Percentiles rank a stretch among this genome's conserved stretches.
phyloP scores from a whole-genome alignment of 2,888 invertebrate genomes.

The Harpalus rubripes region DNA sequence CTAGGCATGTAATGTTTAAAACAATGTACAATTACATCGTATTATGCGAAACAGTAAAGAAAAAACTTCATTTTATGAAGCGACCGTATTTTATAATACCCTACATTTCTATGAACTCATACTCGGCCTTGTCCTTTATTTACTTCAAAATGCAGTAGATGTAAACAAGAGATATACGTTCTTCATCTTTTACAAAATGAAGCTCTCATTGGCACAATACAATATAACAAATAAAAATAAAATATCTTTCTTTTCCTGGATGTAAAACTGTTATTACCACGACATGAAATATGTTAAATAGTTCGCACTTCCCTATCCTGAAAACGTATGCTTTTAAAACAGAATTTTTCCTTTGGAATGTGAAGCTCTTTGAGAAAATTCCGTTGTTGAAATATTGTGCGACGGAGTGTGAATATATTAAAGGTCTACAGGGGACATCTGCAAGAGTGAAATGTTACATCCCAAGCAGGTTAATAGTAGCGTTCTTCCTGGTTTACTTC shows the following conservation, averaged over 20 bases:
- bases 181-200: background rate
- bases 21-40: no score
- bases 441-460: conserved; percentile 1
- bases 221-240: background rate
- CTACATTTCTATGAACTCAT: no score
- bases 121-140: no score
- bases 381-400: background rate
- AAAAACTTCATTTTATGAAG: no score
- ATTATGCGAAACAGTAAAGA: no score
- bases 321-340: background rate
- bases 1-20: no score
- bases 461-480: background rate
- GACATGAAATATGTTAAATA: conserved; percentile 3
- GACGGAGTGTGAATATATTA: background rate
- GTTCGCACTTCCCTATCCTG: background rate
- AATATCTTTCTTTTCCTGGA: background rate
- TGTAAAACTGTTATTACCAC: conserved; percentile 2
- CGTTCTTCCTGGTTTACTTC: background rate
- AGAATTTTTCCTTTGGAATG: background rate
- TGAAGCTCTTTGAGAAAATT: background rate
- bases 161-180: background rate
- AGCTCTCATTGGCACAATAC: background rate
- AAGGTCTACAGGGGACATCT: background rate
- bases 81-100: no score
- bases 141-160: background rate